These are phyloP conservation scores for Pentalonia nigronervosa DNA, from an alignment of 1,140 invertebrate genomes.

Conservation along the genomic window DNA sequence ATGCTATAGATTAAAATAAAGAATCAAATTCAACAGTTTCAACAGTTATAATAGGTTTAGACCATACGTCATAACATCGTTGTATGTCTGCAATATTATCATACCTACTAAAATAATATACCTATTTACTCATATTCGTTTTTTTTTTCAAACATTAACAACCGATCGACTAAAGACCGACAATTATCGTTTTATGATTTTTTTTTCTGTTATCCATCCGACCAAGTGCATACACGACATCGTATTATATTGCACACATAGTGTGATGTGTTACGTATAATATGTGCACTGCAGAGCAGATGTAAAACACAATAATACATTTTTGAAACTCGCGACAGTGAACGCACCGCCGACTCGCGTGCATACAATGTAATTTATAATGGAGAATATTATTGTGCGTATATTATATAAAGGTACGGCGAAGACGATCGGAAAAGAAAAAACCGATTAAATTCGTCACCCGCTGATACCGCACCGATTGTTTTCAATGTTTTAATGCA, in stretches of 20 bases:
- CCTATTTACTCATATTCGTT: too few species aligned
- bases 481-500: background rate
- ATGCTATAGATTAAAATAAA: background rate
- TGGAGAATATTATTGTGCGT: background rate
- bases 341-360: background rate
- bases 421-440: background rate
- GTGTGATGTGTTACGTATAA: background rate
- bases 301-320: background rate
- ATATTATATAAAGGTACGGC: background rate
- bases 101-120: too few species aligned
- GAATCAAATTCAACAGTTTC: background rate
- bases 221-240: background rate
- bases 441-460: background rate
- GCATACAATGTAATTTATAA: background rate
- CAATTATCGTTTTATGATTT: too few species aligned
- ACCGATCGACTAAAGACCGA: too few species aligned
- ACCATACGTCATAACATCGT: too few species aligned
- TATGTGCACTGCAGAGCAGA: background rate
- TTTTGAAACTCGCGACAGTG: background rate
- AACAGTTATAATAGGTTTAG: background rate
- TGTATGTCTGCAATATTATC: too few species aligned
- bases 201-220: background rate
- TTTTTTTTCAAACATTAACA: too few species aligned
- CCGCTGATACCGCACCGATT: background rate
- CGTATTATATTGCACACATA: background rate